These are phyloP conservation scores for Hydrocynus forskahlii DNA, from an alignment of 2,797 vertebrate genomes.

Conservation along the genomic window DNA sequence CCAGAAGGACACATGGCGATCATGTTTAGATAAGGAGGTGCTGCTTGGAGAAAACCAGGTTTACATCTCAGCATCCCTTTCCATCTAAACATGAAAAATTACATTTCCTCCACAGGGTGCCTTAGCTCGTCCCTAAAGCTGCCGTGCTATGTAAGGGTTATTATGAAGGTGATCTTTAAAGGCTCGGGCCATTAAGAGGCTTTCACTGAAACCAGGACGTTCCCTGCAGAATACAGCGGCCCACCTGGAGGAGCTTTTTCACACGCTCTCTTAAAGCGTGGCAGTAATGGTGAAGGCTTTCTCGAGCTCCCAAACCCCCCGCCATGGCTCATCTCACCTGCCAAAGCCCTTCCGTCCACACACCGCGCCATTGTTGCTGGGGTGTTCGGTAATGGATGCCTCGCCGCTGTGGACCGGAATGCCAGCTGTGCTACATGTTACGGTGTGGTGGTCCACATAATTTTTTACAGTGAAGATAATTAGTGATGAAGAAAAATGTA, in stretches of 20 bases:
- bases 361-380: constrained; percentile 20
- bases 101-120: neutral
- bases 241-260: constrained; percentile 60
- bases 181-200: constrained; percentile 53
- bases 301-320: neutral
- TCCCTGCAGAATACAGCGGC: constrained; percentile 66
- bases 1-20: neutral
- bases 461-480: too few relatives aligned
- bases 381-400: constrained; percentile 9
- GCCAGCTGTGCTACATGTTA: constrained; percentile 8
- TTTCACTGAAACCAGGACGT: constrained; percentile 77
- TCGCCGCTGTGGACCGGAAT: constrained; percentile 13
- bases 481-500: too few relatives aligned
- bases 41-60: neutral
- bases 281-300: constrained; percentile 41
- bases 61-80: neutral
- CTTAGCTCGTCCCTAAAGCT: neutral
- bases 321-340: constrained; percentile 48
- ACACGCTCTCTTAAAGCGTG: constrained; percentile 63
- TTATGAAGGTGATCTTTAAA: constrained; percentile 20
- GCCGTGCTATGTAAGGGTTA: neutral
- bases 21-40: neutral
- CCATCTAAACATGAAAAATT: neutral
- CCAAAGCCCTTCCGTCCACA: constrained; percentile 37
- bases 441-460: too few relatives aligned